phyloP scores from a whole-genome alignment of 2,113 vertebrate species.

The Etheostoma cragini region DNA sequence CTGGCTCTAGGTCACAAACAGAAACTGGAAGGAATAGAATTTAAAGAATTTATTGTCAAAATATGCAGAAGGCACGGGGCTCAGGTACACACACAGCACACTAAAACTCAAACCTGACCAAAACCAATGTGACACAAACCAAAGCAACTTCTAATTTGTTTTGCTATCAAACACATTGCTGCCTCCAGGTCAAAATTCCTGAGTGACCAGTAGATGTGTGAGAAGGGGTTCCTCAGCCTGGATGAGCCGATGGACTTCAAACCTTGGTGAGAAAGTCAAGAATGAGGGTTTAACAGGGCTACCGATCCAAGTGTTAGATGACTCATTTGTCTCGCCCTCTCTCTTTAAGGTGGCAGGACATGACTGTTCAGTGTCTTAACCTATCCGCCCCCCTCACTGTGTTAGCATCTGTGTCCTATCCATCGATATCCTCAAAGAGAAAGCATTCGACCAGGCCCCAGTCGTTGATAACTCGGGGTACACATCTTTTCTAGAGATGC shows the following conservation, averaged over 20 bases:
- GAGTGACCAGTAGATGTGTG: slow-evolving; percentile 93
- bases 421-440: slow-evolving; percentile 89
- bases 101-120: no score
- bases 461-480: slow-evolving; percentile 91
- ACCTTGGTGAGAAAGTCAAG: slow-evolving; percentile 85
- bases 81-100: no score
- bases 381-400: slow-evolving; percentile 88
- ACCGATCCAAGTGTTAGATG: neutral
- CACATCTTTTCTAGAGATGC: slow-evolving; percentile 38
- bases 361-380: slow-evolving; percentile 85
- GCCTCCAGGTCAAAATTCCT: slow-evolving; percentile 91
- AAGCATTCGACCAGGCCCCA: slow-evolving; percentile 91
- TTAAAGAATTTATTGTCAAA: no score
- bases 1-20: no score
- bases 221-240: slow-evolving; percentile 90
- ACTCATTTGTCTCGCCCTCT: accelerated
- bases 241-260: slow-evolving; percentile 79
- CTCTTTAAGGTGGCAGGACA: slow-evolving; percentile 91
- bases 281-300: neutral
- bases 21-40: no score
- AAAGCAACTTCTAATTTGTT: neutral
- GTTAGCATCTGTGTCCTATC: slow-evolving; percentile 87
- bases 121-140: neutral
- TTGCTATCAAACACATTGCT: neutral
- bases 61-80: no score